Evolutionary conservation across 2,797 vertebrate species (phyloP).

Genomic region (Pangasius macronema): DNA sequence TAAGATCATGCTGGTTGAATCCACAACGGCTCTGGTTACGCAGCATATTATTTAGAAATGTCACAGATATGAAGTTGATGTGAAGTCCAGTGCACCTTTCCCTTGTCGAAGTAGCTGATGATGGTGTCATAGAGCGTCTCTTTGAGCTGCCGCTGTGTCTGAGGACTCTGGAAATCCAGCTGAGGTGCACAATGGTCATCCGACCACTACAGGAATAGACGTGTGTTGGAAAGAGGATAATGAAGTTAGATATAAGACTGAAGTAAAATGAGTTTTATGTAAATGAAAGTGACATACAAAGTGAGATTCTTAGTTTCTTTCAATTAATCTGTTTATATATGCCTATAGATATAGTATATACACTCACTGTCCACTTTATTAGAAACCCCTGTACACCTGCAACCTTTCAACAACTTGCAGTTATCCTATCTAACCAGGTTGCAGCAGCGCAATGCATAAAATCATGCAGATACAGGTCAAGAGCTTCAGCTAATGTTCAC

Average conservation of each 20-base stretch:
- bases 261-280: not conserved
- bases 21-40: not conserved
- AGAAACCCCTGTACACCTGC: too few relatives aligned
- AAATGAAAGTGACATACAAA: slow-evolving; percentile 2
- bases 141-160: slow-evolving; percentile 94
- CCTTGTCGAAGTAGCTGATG: slow-evolving; percentile 97
- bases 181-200: slow-evolving; percentile 91
- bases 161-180: slow-evolving; percentile 85
- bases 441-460: too few relatives aligned
- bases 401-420: too few relatives aligned
- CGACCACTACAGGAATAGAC: slow-evolving; percentile 81
- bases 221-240: not conserved
- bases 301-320: not conserved
- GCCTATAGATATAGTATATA: not conserved
- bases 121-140: slow-evolving; percentile 91
- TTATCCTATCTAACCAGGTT: too few relatives aligned
- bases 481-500: too few relatives aligned
- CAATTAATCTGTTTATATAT: not conserved
- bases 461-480: too few relatives aligned
- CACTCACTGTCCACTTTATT: too few relatives aligned
- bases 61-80: not conserved
- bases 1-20: not conserved
- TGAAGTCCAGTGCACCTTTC: slow-evolving; percentile 80
- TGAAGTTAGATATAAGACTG: not conserved
- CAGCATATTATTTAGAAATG: not conserved